Evolutionary conservation across 1,140 invertebrate genomes (phyloP).

Genomic region (Zaprionus inermis): DNA sequence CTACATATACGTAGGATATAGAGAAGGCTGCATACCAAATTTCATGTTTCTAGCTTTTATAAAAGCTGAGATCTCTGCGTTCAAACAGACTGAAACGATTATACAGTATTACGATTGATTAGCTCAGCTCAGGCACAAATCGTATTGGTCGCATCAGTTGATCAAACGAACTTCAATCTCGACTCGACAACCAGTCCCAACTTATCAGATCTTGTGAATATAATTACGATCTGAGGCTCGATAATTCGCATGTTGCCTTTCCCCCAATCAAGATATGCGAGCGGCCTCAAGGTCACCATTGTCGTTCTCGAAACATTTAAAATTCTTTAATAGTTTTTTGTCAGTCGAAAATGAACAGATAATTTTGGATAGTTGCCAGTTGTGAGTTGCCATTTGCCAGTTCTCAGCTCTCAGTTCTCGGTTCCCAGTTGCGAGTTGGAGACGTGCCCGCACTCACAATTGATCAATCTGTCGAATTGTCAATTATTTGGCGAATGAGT

Average conservation of each 20-base stretch:
- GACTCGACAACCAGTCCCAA: neutral
- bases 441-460: constrained; percentile 67
- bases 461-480: constrained; percentile 71
- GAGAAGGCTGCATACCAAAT: too few species aligned
- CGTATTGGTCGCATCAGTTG: neutral
- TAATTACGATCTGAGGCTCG: constrained; percentile 22
- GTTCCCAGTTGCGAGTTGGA: constrained; percentile 22
- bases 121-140: too few species aligned
- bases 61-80: too few species aligned
- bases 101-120: neutral
- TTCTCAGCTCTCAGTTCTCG: neutral
- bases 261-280: constrained; percentile 23
- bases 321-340: constrained; percentile 75
- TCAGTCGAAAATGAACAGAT: constrained; percentile 52
- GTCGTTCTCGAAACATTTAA: constrained; percentile 57
- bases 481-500: constrained; percentile 23
- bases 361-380: constrained; percentile 12
- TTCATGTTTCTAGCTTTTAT: too few species aligned
- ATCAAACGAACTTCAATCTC: neutral
- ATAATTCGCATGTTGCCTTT: constrained; percentile 51
- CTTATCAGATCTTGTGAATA: neutral
- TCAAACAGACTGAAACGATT: neutral
- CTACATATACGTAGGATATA: too few species aligned
- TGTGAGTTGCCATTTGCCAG: neutral
- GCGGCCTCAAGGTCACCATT: constrained; percentile 56